Base-by-base conservation (phyloP, 2,888 invertebrate genomes). In the Carcina quercana region DNA sequence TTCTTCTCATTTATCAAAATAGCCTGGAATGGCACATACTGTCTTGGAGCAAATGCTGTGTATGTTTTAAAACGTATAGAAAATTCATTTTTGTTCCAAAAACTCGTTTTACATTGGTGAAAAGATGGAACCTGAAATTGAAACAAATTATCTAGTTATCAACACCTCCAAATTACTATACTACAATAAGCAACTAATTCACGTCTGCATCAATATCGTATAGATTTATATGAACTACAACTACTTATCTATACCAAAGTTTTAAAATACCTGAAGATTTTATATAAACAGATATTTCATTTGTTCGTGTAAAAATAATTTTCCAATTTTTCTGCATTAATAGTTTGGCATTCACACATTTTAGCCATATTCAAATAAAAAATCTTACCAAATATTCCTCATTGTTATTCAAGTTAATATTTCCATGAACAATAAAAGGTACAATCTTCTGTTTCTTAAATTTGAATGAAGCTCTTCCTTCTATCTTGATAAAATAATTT, bases 11-110 rank as follows among this genome's bases (percentile, higher is more conserved):
- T 82, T 13, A 38, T 46, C 25, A 82, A 56, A 20, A 53, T 62
- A 5, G 69, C 41, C 49, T 71, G 66, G 25, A 79, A 66, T 2
- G 72, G 71, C 32, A 75, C 41, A 1, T 35, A 54, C 50, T 82
- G 79, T 28, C 58, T 63, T 0, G 67, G 53, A 4, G 73, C 62
- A 40, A 75, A 70, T 4, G 61, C 71, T 43, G 41, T 62, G 19
- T 63, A 75, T 0, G 75, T 76, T 59, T 64, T 74, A 1, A 82
- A 31, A 33, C 50, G 45, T 26, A 76, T 36, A 3, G 46, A 42
- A 13, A 82, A 48, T 21, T 45, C 50, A 26, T 57, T 58, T 1
- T 56, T 50, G 37, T 57, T 57, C 35, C 63, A 54, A 35, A 73
- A 61, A 2, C 31, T 50, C 57, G 67, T 75, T n/a, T 50, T 40